Evolutionary conservation across 2,888 invertebrate species (phyloP), one percentile per base, ranked within the genome.

Genomic region (Dicyrtomina minuta): DNA sequence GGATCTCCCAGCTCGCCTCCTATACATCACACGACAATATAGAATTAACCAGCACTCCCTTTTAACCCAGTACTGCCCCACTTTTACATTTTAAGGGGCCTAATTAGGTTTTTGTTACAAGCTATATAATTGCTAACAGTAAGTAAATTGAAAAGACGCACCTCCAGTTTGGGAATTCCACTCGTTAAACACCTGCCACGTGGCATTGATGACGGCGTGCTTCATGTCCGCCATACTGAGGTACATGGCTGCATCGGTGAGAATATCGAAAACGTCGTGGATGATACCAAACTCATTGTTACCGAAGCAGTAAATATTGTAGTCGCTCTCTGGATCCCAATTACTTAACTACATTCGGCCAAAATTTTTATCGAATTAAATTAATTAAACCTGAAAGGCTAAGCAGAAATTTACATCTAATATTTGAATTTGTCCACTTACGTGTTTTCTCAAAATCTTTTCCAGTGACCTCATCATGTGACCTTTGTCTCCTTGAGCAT

Each of bases 261-360:
- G 39, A 0, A 72, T 24, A 33, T 72, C 72, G 22, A 66, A 72
- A 8, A 39, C 43, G 20, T 68, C 69, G 27, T 68, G 69, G n/a
- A 72, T 68, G 24, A 66, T 43, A 20, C 69, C 72, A 27, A 66
- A 72, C 20, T 60, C 56, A 27, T 72, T 72, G 33, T 66, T 72
- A 10, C 72, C 72, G 51, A 44, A 72, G 46, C 72, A 72, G 66
- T 69, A 72, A n/a, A 66, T 65, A 55, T 72, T 72, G 33, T 51
- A 60, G 33, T 72, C 68, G 22, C 55, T 60, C 12, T 58, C 59
- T 8, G 69, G 69, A 56, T 72, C 69, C 65, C 60, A 68, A 5
- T 51, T 43, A 26, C n/a, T 6, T 2, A 68, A 13, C 68, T 68
- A 26, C 20, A 43, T 56, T 3, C 27, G 15, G 5, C 12, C 15